phyloP scores from a whole-genome alignment of 2,113 vertebrate species.

The Charadrius vociferus region DNA sequence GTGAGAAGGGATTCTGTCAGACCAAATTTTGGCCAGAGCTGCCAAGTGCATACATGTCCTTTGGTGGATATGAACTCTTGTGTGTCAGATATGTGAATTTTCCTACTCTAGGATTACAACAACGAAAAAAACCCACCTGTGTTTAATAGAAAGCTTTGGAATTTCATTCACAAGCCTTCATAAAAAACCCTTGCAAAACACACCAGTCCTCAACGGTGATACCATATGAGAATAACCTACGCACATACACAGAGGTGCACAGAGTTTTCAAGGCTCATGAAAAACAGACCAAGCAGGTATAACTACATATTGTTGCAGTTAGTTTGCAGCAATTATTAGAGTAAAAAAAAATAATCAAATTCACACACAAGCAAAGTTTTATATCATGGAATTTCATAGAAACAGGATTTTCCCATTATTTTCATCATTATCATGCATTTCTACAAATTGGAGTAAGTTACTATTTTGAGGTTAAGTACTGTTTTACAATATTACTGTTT shows the following conservation, averaged over 20 bases:
- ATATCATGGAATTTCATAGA: neutral
- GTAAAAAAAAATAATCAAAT: neutral
- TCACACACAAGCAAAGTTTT: neutral
- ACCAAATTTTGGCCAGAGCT: neutral
- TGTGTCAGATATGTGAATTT: neutral
- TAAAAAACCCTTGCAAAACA: neutral
- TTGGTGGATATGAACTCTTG: neutral
- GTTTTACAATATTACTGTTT: neutral
- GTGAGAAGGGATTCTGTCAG: neutral
- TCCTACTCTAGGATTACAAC: neutral
- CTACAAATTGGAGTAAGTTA: neutral
- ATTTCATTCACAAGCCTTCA: neutral
- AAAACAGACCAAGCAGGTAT: neutral
- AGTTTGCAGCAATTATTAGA: neutral
- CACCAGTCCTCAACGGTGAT: neutral
- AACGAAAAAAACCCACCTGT: neutral
- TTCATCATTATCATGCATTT: neutral
- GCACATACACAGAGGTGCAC: fast-evolving
- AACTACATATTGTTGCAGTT: neutral
- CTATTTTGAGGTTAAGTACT: neutral
- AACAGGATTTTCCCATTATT: neutral
- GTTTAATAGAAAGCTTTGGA: neutral
- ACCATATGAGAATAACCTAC: neutral
- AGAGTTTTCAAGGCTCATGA: neutral
- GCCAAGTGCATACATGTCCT: neutral